A percentile compares a stretch with the other conserved stretches of the same genome.
Evolutionary conservation across 2,888 invertebrate species (phyloP).

Genomic region (Melolontha melolontha): DNA sequence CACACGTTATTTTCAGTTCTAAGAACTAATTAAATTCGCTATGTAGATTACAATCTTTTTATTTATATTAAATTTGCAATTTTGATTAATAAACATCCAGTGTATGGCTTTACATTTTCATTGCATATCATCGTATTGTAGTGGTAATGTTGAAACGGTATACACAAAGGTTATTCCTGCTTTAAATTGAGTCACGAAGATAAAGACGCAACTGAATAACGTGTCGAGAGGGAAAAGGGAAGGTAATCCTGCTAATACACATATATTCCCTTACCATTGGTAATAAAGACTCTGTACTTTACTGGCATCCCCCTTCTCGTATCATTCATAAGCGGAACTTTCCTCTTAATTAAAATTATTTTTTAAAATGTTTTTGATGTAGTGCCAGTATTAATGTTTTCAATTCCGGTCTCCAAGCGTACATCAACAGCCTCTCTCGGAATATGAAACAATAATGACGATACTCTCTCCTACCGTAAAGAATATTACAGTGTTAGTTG

Average conservation of each 20-base stretch:
- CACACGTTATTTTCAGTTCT: no score
- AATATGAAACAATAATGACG: no score
- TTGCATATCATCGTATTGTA: constrained; percentile 9
- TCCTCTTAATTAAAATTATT: constrained; percentile 14
- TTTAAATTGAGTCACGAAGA: constrained; percentile 10
- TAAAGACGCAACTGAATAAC: constrained; percentile 12
- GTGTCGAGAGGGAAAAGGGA: constrained; percentile 3
- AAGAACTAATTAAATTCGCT: no score
- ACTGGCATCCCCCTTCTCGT: neutral
- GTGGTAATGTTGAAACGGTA: neutral
- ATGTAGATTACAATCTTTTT: no score
- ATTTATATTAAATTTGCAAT: neutral
- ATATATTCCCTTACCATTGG: constrained; percentile 9
- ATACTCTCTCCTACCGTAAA: no score
- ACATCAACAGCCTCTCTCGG: no score
- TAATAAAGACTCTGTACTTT: constrained; percentile 1
- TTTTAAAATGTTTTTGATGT: neutral
- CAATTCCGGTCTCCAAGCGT: neutral
- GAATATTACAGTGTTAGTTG: no score
- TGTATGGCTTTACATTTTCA: neutral
- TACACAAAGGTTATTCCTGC: constrained; percentile 2
- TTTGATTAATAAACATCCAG: neutral
- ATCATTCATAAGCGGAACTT: neutral
- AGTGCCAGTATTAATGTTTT: neutral
- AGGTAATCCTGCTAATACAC: constrained; percentile 16